Percentiles rank a stretch among this genome's conserved stretches.
Conservation (phyloP, 2,797 vertebrate species). For the Peromyscus aztecus region DNA sequence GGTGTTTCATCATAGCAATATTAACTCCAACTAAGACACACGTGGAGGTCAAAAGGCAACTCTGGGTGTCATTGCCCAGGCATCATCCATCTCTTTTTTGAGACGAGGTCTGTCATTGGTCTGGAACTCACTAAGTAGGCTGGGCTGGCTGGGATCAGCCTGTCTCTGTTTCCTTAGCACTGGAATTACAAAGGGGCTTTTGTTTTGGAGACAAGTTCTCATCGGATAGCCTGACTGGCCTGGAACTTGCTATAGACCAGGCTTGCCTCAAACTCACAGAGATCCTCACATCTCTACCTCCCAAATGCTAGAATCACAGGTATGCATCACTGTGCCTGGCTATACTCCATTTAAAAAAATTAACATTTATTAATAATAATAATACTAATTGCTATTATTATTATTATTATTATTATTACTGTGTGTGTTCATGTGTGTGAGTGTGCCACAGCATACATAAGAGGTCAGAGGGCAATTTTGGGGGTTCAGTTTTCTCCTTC, state of each 20-base stretch:
- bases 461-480: not conserved
- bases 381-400: too few species aligned
- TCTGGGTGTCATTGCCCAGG: not conserved
- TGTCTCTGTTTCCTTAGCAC: not conserved
- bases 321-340: not conserved
- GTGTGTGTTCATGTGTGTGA: too few species aligned
- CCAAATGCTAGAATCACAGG: not conserved
- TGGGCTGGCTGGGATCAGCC: not conserved
- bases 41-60: not conserved
- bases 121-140: not conserved
- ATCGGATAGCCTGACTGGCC: too few species aligned
- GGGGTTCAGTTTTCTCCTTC: not conserved
- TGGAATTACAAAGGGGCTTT: not conserved
- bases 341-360: not conserved
- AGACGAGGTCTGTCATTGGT: not conserved
- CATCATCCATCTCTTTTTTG: too few species aligned
- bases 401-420: not conserved
- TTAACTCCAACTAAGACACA: not conserved
- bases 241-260: not conserved
- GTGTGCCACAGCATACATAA: not conserved
- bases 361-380: too few species aligned
- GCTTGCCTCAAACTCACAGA: not conserved
- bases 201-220: not conserved
- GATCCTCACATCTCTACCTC: not conserved
- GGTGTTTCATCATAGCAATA: too few species aligned